These are phyloP conservation scores for Catharus fuscescens DNA, from an alignment of 2,113 vertebrate genomes.

Conservation along the genomic window DNA sequence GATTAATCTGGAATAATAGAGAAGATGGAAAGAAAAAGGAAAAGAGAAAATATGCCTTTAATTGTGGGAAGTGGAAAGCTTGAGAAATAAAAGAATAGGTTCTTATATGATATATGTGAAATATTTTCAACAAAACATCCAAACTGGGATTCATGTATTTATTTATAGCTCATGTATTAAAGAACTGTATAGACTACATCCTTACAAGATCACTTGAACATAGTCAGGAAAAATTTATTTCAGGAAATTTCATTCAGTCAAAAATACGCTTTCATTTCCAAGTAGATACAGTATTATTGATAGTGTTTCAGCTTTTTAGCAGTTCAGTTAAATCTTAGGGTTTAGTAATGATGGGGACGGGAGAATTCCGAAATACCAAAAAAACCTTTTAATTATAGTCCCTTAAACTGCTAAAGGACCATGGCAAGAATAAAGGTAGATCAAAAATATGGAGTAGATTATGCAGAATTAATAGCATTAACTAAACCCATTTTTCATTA, in stretches of 20 bases:
- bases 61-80: not conserved
- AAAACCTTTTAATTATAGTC: not conserved
- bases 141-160: not conserved
- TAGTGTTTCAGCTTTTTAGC: not conserved
- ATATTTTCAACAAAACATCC: not conserved
- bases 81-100: not conserved
- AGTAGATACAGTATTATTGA: not conserved
- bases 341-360: not conserved
- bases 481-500: not conserved
- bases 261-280: not conserved
- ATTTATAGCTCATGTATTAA: not conserved
- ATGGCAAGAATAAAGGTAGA: not conserved
- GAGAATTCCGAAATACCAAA: rapidly evolving
- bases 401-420: not conserved
- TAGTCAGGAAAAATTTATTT: not conserved
- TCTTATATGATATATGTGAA: not conserved
- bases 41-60: not conserved
- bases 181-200: not conserved
- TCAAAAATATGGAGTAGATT: not conserved
- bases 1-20: not conserved
- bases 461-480: not conserved
- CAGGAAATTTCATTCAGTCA: not conserved
- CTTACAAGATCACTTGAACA: not conserved
- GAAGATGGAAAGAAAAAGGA: not conserved
- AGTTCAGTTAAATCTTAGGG: not conserved